phyloP scores from a whole-genome alignment of 2,888 invertebrate genomes.

The Cheilosia impressa region DNA sequence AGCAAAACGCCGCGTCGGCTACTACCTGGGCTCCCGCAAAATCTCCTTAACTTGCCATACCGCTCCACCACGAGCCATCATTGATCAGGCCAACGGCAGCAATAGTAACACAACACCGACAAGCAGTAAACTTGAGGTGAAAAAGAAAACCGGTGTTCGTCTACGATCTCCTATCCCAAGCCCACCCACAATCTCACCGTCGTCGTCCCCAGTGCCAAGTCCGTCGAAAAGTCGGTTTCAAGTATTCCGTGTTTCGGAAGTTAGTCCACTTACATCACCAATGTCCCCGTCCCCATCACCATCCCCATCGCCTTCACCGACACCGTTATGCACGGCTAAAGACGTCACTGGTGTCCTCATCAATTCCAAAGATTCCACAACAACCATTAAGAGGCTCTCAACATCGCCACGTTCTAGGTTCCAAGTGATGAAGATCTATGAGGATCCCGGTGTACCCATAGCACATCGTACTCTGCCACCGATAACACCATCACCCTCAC shows the following conservation, averaged over 20 bases:
- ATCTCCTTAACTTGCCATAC: slow-evolving; percentile 90
- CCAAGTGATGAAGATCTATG: slow-evolving; percentile 82
- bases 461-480: slow-evolving; percentile 78
- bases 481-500: slow-evolving; percentile 80
- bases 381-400: slow-evolving; percentile 81
- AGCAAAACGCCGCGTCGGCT: slow-evolving; percentile 80
- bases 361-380: slow-evolving; percentile 78
- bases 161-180: slow-evolving; percentile 88
- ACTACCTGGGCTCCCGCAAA: slow-evolving; percentile 85
- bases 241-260: slow-evolving; percentile 82
- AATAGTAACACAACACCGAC: slow-evolving; percentile 76
- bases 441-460: slow-evolving; percentile 80
- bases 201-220: slow-evolving; percentile 88
- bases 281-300: slow-evolving; percentile 78
- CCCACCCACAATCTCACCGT: slow-evolving; percentile 87
- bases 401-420: slow-evolving; percentile 82
- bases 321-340: slow-evolving; percentile 63
- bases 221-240: slow-evolving; percentile 84
- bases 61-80: slow-evolving; percentile 80
- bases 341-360: slow-evolving; percentile 72
- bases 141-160: slow-evolving; percentile 84
- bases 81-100: slow-evolving; percentile 81
- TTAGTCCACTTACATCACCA: slow-evolving; percentile 81
- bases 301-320: slow-evolving; percentile 74
- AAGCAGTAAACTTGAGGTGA: slow-evolving; percentile 81